Evolutionary conservation across 1,140 invertebrate species (phyloP).

Genomic region (Lordiphosa stackelbergi): DNA sequence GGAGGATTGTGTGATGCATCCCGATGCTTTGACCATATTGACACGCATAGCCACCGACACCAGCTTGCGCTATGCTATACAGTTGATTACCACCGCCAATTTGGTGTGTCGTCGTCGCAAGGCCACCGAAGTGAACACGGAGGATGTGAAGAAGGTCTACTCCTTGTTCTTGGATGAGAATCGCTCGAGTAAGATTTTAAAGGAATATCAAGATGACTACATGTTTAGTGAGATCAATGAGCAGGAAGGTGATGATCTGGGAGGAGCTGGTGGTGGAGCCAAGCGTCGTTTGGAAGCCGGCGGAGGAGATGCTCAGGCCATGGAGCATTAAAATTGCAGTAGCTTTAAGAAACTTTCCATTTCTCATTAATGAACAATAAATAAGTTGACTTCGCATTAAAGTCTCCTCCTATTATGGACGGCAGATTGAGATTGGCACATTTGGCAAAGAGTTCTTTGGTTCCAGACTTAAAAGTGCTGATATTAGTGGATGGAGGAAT

Average conservation of each 20-base stretch:
- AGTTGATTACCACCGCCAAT: conserved; percentile 96
- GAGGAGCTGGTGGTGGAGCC: conserved; percentile 27
- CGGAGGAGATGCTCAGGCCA: conserved; percentile 61
- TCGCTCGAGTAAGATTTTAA: conserved; percentile 93
- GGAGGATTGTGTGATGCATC: conserved; percentile 96
- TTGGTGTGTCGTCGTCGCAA: conserved; percentile 91
- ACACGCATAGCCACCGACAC: conserved; percentile 95
- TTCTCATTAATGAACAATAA: too few relatives aligned
- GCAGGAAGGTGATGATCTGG: conserved; percentile 52
- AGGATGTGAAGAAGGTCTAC: conserved; percentile 97
- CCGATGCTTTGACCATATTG: conserved; percentile 93
- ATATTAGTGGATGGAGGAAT: too few relatives aligned
- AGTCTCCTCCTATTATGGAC: too few relatives aligned
- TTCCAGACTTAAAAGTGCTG: too few relatives aligned
- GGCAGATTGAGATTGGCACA: too few relatives aligned
- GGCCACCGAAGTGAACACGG: conserved; percentile 89
- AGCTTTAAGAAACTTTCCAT: too few relatives aligned
- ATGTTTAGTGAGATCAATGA: conserved; percentile 88
- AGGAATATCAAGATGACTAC: conserved; percentile 97
- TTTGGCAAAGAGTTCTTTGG: too few relatives aligned
- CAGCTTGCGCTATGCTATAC: conserved; percentile 97
- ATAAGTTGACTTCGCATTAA: too few relatives aligned
- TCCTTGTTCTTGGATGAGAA: conserved; percentile 95
- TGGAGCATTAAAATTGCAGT: conserved; percentile 56
- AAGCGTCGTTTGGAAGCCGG: conserved; percentile 54